A percentile compares a stretch with the other conserved stretches of the same genome.
Conservation (phyloP, 1,140 invertebrate species). For the Meloidogyne exigua region DNA sequence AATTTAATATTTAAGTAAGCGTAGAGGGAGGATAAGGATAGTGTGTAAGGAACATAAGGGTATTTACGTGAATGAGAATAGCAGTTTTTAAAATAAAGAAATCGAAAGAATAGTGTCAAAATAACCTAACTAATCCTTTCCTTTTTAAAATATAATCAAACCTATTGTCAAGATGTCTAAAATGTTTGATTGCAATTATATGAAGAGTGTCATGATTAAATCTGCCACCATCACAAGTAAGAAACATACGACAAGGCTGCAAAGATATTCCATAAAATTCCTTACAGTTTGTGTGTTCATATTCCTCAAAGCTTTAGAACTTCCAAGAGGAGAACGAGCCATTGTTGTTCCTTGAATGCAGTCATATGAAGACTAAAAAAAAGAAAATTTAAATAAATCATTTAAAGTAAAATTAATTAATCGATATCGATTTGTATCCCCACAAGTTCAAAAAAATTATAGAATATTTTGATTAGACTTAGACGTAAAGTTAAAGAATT, state of each 20-base stretch:
- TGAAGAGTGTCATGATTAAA: slow-evolving; percentile 76
- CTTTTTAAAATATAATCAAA: slow-evolving; percentile 56
- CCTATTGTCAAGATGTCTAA: slow-evolving; percentile 72
- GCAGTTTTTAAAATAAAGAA: no score
- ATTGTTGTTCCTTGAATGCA: slow-evolving; percentile 94
- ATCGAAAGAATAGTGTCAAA: no score
- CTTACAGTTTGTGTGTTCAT: slow-evolving; percentile 79
- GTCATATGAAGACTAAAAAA: slow-evolving; percentile 80
- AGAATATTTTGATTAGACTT: no score
- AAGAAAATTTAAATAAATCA: neutral
- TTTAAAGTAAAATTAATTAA: slow-evolving; percentile 43
- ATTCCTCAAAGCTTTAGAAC: slow-evolving; percentile 88
- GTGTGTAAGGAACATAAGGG: no score
- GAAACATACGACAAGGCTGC: slow-evolving; percentile 86
- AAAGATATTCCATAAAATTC: slow-evolving; percentile 84
- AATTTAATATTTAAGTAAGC: no score
- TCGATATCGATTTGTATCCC: slow-evolving; percentile 91
- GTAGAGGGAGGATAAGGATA: no score
- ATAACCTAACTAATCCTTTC: no score
- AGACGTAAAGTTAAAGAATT: no score
- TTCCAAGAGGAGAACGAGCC: slow-evolving; percentile 94
- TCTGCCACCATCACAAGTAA: slow-evolving; percentile 87
- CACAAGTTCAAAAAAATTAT: no score
- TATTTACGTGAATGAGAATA: no score
- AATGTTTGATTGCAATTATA: slow-evolving; percentile 76